Base-by-base conservation (phyloP, 2,113 vertebrate genomes). In the Nansenia antarctica region DNA sequence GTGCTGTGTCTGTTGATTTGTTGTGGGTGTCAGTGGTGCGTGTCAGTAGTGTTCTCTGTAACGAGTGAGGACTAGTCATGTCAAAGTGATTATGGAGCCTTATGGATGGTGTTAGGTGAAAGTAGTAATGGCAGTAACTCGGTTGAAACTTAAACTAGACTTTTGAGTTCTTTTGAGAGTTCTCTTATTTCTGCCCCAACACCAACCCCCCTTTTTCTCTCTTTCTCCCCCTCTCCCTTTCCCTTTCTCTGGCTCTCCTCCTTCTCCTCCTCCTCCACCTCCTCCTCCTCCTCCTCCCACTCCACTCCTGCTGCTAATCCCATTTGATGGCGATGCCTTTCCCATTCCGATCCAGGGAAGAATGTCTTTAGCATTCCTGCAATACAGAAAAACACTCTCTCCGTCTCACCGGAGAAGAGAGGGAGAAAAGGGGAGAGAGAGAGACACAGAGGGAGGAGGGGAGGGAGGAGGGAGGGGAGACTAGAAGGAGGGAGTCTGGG, bases 311-410 rank as follows among this genome's bases (percentile, higher is more conserved):
- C 89, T 88, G 87, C 64, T 91, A 90, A 90, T 90, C 87, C 85
- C 81, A 85, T 90, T 85, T 90, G 90, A 89, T 88, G 86, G 67
- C 59, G 59, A 87, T 83, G 85, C 84, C 82, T 85, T 88, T 84
- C 82, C 35, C 35, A 35, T 29, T 62, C 69, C 70, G 58, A 65
- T 73, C 70, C 47, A 18, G 39, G n/a, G 47, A 85, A 88, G 89
- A 91, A 92, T 90, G 87, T 80, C 82, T 86, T 72, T 70, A 76
- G 74, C 83, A 89, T 90, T 91, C 89, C 84, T 85, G 66, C 80
- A 72, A 45, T 47, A 70, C 71, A 76, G 67, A 72, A 69, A 76
- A 8, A 22, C 31, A 60, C 61, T 86, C 61, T 86, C 64, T 14
- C 34, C 37, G 54, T 73, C 37, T 74, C 65, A 79, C 47, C 5